Evolutionary conservation across 1,140 invertebrate genomes (phyloP).

Genomic region (Augochlora pura): DNA sequence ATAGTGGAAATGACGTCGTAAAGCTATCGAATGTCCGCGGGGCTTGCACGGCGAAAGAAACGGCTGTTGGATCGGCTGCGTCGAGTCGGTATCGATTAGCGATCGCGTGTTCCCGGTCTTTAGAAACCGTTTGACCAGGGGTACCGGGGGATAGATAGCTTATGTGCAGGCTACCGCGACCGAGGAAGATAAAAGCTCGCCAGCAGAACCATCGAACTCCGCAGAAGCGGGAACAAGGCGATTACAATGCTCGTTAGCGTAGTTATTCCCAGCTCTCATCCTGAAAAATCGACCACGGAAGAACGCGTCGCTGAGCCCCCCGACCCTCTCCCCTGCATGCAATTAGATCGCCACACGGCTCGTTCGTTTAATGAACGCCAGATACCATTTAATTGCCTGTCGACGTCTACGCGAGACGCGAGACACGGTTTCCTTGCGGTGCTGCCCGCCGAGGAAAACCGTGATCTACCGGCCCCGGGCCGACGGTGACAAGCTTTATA

Average conservation of each 20-base stretch:
- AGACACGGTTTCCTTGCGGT: not conserved
- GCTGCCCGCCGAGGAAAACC: not conserved
- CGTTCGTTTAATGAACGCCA: constrained; percentile 10
- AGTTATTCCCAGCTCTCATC: not conserved
- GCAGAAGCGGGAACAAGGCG: not conserved
- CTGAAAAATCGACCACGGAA: not conserved
- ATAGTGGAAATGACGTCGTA: too few relatives aligned
- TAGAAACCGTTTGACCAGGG: too few relatives aligned
- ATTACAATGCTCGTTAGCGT: constrained; percentile 9
- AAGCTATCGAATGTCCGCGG: too few relatives aligned
- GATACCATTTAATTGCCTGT: constrained; percentile 26
- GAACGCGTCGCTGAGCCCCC: not conserved
- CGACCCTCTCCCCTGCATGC: not conserved
- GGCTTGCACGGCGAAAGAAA: too few relatives aligned
- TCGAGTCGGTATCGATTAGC: too few relatives aligned
- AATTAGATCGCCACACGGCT: not conserved
- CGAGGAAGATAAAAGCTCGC: not conserved
- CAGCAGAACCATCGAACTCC: not conserved
- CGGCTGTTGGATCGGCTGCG: too few relatives aligned
- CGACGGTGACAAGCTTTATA: too few relatives aligned
- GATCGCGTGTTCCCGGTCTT: too few relatives aligned
- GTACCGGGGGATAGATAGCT: too few relatives aligned
- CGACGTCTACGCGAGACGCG: not conserved
- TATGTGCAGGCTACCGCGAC: too few relatives aligned
- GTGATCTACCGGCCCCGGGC: not conserved